phyloP scores from a whole-genome alignment of 2,797 vertebrate species.

The Carduelis carduelis region DNA sequence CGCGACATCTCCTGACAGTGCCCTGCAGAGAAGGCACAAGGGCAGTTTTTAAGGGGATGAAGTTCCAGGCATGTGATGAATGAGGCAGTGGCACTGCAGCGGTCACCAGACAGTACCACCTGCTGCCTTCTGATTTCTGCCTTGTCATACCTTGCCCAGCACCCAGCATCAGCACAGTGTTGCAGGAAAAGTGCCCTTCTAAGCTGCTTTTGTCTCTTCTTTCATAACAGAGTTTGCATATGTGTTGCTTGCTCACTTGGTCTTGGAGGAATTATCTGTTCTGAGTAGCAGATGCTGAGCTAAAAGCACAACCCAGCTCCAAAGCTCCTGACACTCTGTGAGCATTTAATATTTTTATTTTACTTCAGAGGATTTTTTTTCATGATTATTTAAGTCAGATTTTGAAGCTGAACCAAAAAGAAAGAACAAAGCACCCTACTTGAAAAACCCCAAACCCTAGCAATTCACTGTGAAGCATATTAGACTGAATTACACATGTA shows the following conservation, averaged over 20 bases:
- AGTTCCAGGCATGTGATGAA: background rate
- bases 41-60: background rate
- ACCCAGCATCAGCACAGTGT: background rate
- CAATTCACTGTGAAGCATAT: background rate
- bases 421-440: background rate
- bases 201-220: background rate
- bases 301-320: background rate
- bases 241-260: background rate
- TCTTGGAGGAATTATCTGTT: background rate
- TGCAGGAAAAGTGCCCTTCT: background rate
- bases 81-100: background rate
- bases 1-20: constrained; percentile 1
- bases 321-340: background rate
- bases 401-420: background rate
- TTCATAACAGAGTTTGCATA: background rate
- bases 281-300: background rate
- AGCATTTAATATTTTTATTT: background rate
- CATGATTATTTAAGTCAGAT: background rate
- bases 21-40: constrained; percentile 44
- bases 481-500: background rate
- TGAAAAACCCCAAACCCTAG: background rate
- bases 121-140: background rate
- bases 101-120: background rate
- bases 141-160: background rate
- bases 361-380: background rate